phyloP scores from a whole-genome alignment of 92 coral and sea anemone species.

The Porites evermanni region DNA sequence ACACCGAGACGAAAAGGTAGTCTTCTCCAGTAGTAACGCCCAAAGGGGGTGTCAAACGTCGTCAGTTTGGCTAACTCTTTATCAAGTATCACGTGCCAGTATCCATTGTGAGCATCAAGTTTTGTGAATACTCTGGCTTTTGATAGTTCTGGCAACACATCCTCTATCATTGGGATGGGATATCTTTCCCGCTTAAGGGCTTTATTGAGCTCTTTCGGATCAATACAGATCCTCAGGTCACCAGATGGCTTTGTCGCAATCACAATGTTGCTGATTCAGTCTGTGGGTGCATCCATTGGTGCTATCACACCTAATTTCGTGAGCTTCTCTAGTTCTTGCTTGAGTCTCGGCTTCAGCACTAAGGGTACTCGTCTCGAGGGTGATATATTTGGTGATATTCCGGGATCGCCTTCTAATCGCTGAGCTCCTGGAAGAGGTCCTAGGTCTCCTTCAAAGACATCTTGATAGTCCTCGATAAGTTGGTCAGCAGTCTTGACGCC shows the following conservation, averaged over 20 bases:
- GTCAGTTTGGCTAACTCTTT: constrained; percentile 51
- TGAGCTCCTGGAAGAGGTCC: constrained; percentile 44
- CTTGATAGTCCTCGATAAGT: neutral
- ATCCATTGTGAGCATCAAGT: constrained; percentile 53
- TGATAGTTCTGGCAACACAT: constrained; percentile 59
- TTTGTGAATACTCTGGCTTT: constrained; percentile 61
- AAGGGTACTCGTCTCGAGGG: constrained; percentile 50
- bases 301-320: constrained; percentile 18
- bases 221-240: constrained; percentile 45
- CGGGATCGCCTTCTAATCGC: constrained; percentile 43
- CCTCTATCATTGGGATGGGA: constrained; percentile 63
- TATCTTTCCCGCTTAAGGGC: constrained; percentile 61
- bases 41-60: constrained; percentile 54
- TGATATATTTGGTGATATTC: constrained; percentile 14
- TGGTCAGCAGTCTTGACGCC: neutral
- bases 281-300: constrained; percentile 35
- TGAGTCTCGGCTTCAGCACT: constrained; percentile 32
- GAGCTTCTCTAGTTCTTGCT: constrained; percentile 51
- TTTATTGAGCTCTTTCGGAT: constrained; percentile 47
- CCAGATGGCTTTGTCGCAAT: constrained; percentile 47
- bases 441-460: constrained; percentile 39
- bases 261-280: constrained; percentile 45
- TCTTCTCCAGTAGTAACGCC: constrained; percentile 51
- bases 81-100: constrained; percentile 53
- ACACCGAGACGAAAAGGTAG: constrained; percentile 71